Conservation (phyloP, 2,888 invertebrate species). For the Meiosimyza platycephala region DNA sequence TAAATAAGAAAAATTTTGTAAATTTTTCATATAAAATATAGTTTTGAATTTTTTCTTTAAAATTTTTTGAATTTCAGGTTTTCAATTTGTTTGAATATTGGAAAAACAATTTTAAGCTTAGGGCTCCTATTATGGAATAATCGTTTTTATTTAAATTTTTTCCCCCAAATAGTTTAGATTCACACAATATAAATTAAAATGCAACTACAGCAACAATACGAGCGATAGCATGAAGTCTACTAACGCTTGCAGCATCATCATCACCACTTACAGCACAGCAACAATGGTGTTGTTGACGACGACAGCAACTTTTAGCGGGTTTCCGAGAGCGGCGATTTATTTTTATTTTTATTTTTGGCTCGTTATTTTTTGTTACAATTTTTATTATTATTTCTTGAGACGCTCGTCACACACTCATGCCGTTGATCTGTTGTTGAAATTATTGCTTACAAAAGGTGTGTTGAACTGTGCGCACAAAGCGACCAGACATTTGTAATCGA, state of each 20-base stretch:
- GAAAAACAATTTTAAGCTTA: too few species aligned
- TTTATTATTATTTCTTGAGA: not conserved
- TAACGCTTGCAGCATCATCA: not conserved
- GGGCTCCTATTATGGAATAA: too few species aligned
- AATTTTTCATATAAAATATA: too few species aligned
- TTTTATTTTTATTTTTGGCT: not conserved
- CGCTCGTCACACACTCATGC: not conserved
- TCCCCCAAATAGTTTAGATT: too few species aligned
- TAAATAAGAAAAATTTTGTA: too few species aligned
- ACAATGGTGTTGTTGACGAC: not conserved
- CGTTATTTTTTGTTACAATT: not conserved
- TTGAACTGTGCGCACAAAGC: not conserved
- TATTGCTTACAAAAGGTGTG: constrained; percentile 7
- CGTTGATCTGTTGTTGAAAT: not conserved
- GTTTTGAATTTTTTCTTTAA: too few species aligned
- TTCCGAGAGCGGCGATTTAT: not conserved
- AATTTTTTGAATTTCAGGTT: too few species aligned
- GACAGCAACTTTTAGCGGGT: constrained; percentile 3
- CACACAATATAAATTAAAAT: not conserved
- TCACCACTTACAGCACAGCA: not conserved
- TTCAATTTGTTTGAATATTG: too few species aligned
- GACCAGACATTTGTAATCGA: not conserved
- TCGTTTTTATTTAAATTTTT: too few species aligned
- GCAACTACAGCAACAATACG: not conserved
- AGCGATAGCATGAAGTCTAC: not conserved